Evolutionary conservation across 2,888 invertebrate species (phyloP).

Genomic region (Tenthredo livida): DNA sequence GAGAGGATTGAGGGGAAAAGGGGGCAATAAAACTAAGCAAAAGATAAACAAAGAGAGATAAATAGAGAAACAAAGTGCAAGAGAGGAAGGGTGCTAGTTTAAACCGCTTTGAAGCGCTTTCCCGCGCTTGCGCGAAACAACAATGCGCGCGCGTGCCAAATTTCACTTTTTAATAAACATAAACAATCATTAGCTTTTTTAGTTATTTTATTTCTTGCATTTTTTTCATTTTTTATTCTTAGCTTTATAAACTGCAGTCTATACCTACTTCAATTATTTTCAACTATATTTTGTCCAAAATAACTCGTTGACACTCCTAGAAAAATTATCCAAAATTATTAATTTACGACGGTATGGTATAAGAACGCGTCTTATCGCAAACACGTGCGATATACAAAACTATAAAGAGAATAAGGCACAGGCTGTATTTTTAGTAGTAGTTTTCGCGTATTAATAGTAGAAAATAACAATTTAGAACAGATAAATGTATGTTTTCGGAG

Average conservation of each 20-base stretch:
- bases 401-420: background rate
- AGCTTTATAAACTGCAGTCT: background rate
- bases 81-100: slow-evolving; percentile 41
- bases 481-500: background rate
- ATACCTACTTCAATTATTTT: background rate
- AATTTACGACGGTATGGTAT: slow-evolving; percentile 15
- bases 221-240: background rate
- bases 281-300: background rate
- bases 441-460: background rate
- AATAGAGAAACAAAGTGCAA: background rate
- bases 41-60: slow-evolving; percentile 38
- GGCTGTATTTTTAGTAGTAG: too few relatives aligned
- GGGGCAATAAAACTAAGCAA: background rate
- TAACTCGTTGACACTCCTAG: background rate
- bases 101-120: slow-evolving; percentile 33
- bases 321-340: background rate
- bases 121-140: slow-evolving; percentile 17
- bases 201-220: background rate
- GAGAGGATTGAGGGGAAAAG: background rate
- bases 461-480: background rate
- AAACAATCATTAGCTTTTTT: background rate
- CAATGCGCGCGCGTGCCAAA: slow-evolving; percentile 35
- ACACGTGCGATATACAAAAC: background rate
- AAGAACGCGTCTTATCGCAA: background rate
- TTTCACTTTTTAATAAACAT: background rate